Base-by-base conservation (phyloP, 2,888 invertebrate species). In the Eueremaeus valkanovi region DNA sequence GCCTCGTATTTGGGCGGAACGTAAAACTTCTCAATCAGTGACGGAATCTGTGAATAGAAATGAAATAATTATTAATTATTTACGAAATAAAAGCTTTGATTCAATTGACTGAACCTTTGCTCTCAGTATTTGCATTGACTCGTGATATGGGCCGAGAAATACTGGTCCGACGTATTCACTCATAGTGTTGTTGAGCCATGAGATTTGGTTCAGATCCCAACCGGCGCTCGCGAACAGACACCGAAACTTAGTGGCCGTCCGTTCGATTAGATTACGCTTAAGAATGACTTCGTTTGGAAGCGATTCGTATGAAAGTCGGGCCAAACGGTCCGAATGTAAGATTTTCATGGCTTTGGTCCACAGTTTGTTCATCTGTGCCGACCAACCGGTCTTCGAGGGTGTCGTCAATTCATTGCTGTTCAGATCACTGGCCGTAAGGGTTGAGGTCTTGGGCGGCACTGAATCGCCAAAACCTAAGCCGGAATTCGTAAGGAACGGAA, bases 121-220 rank as follows among this genome's bases (percentile, higher is more conserved):
- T 29, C 72, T 68, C 31, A 76, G 40, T 33, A 74, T 63, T 29
- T 74, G 72, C 74, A 77, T 74, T 1, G 76, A 58, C 33, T 77
- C 77, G 29, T 74, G 66, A 73, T 77, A 77, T 9, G 88, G 88
- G 0, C 88, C 87, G 79, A 92, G 85, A 81, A 90, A 89, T 6
- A 86, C 85, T 24, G 86, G 85, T 72, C 87, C 88, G 66, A 92
- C 83, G 80, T 88, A 85, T 78, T 92, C 90, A 79, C 91, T 86
- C 9, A 92, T 82, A 13, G 90, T 82, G 58, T 86, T 85, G 83
- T 93, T 92, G 42, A 93, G 82, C 93, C 93, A 93, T 79, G 91
- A 90, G 0, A 88, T 87, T 31, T 90, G 83, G 78, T 88, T 87
- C 31, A 87, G 83, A 79, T 92, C 90, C 85, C 84, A 80, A 6